Evolutionary conservation across 2,888 invertebrate genomes (phyloP).

Genomic region (Macrophya annulata): DNA sequence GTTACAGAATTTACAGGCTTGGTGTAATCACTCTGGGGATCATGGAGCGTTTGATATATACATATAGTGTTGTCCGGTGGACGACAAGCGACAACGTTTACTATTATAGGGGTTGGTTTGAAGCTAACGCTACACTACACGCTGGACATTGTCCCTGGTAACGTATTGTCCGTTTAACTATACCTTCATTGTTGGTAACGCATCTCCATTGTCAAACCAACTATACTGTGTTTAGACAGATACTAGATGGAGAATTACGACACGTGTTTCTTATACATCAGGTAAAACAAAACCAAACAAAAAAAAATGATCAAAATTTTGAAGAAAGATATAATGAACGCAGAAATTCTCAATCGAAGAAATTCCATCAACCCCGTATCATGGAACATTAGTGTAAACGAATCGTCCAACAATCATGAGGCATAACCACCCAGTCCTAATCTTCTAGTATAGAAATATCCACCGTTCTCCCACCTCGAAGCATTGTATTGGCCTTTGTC

Average conservation of each 20-base stretch:
- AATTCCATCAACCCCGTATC: not conserved
- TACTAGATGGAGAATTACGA: not conserved
- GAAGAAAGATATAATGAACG: not conserved
- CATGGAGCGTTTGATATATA: slow-evolving; percentile 12
- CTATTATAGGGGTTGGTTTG: slow-evolving; percentile 36
- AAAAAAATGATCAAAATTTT: not conserved
- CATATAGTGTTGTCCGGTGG: not conserved
- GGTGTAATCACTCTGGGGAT: slow-evolving; percentile 15
- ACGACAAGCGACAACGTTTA: slow-evolving; percentile 50
- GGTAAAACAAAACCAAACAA: not conserved
- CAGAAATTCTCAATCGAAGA: not conserved
- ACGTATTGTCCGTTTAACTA: slow-evolving; percentile 45
- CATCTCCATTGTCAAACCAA: slow-evolving; percentile 36
- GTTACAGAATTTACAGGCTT: not conserved
- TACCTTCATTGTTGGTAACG: slow-evolving; percentile 45
- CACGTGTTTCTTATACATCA: not conserved
- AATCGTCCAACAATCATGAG: not conserved
- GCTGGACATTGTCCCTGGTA: slow-evolving; percentile 42
- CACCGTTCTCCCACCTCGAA: slow-evolving; percentile 25
- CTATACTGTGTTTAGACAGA: slow-evolving; percentile 47
- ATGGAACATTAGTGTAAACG: not conserved
- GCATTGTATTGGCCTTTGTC: slow-evolving; percentile 55
- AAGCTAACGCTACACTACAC: slow-evolving; percentile 46
- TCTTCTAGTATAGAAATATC: not conserved
- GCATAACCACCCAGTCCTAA: slow-evolving; percentile 17